phyloP scores from a whole-genome alignment of 2,113 vertebrate genomes.

The Daubentonia madagascariensis region DNA sequence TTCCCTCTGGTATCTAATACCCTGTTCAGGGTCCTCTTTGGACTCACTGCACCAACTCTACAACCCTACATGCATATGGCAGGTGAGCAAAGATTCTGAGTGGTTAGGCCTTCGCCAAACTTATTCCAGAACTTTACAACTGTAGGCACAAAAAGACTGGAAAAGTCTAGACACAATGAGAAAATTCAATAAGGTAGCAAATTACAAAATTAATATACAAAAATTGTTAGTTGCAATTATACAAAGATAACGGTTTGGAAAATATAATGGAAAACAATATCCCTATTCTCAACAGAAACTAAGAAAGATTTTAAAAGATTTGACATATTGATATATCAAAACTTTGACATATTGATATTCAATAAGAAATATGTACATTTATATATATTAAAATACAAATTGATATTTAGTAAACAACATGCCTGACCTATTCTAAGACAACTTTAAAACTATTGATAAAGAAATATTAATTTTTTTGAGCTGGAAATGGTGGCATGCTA shows the following conservation, averaged over 20 bases:
- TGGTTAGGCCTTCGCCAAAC: neutral
- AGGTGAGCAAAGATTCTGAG: neutral
- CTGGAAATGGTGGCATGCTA: too few species aligned
- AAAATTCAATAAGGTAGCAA: neutral
- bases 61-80: fast-evolving
- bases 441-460: neutral
- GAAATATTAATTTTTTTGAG: neutral
- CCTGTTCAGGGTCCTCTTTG: neutral
- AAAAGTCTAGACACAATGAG: neutral
- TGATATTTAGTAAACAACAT: neutral
- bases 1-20: neutral
- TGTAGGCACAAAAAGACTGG: neutral
- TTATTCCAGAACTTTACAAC: neutral
- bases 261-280: neutral
- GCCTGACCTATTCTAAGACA: neutral
- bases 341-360: neutral
- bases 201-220: neutral
- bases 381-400: neutral
- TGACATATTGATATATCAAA: neutral
- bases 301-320: neutral
- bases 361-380: neutral
- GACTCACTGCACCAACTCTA: neutral
- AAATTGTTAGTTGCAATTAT: neutral
- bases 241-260: neutral
- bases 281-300: neutral